Percentiles rank a stretch among this genome's conserved stretches.
These are phyloP conservation scores for Spea multiplicata DNA, from an alignment of 2,113 vertebrate genomes.

Conservation along the genomic window DNA sequence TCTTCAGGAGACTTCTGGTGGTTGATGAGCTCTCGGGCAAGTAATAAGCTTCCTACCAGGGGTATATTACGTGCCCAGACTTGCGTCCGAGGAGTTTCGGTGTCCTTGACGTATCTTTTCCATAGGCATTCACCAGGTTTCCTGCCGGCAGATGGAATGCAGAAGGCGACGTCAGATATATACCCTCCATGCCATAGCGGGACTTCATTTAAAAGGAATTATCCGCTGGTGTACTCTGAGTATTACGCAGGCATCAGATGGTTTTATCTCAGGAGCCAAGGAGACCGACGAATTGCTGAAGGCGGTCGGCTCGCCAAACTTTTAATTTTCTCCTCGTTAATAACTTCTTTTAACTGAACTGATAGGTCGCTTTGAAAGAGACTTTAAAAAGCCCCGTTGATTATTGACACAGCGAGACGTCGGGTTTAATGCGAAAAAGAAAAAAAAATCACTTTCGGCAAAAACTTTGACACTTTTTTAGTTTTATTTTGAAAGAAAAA, in stretches of 20 bases:
- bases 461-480: too few relatives aligned
- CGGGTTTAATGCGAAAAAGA: too few relatives aligned
- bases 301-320: neutral
- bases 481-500: too few relatives aligned
- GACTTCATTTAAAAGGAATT: slow-evolving; percentile 9
- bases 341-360: neutral
- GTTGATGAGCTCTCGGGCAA: neutral
- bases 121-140: neutral
- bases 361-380: neutral
- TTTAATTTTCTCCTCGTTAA: slow-evolving; percentile 1
- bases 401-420: too few relatives aligned
- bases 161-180: neutral
- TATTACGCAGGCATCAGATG: neutral
- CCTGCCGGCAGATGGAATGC: neutral
- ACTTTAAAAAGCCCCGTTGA: too few relatives aligned
- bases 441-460: too few relatives aligned
- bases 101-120: neutral
- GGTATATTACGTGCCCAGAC: neutral
- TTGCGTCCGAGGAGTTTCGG: neutral
- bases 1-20: too few relatives aligned
- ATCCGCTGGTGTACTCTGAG: neutral
- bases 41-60: neutral
- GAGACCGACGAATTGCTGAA: neutral
- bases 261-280: neutral
- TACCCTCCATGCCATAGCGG: neutral